Percentiles rank a stretch among this genome's conserved stretches.
These are phyloP conservation scores for Halyomorpha halys DNA, from an alignment of 1,140 invertebrate genomes.

Conservation along the genomic window DNA sequence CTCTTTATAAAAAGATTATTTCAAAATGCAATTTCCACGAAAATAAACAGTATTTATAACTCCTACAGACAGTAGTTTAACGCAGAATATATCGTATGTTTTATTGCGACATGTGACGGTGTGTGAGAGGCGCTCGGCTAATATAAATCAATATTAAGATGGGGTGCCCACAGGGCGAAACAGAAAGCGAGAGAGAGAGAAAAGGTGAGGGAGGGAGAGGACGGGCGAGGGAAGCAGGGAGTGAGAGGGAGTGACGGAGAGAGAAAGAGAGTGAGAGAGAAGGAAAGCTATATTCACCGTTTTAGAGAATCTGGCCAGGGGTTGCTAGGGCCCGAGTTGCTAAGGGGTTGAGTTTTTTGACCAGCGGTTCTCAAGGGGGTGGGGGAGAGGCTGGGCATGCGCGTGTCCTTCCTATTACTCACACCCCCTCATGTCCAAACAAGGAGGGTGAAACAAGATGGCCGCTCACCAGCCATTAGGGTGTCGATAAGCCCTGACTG, in stretches of 20 bases:
- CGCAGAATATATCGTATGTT: no score
- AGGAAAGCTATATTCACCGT: background rate
- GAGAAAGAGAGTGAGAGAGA: slow-evolving; percentile 11
- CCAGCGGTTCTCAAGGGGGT: slow-evolving; percentile 2
- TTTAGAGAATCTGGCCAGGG: slow-evolving; percentile 4
- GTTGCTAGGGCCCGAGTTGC: slow-evolving; percentile 8
- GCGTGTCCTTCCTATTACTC: slow-evolving; percentile 5
- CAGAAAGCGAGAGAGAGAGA: slow-evolving; percentile 3
- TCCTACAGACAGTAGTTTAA: no score
- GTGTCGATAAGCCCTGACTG: slow-evolving; percentile 8
- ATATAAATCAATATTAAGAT: background rate
- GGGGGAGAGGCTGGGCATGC: slow-evolving; percentile 8
- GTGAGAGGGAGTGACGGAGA: background rate
- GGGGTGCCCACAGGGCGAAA: slow-evolving; percentile 2
- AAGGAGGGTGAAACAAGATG: slow-evolving; percentile 4
- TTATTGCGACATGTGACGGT: background rate
- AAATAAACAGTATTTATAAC: no score
- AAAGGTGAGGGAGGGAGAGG: background rate
- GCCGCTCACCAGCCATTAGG: slow-evolving; percentile 9
- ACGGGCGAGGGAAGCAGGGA: background rate
- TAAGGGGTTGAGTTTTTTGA: slow-evolving; percentile 7
- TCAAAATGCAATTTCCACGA: no score
- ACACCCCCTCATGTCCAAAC: slow-evolving; percentile 6
- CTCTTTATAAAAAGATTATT: no score
- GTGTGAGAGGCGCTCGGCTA: background rate